Conservation (phyloP, 2,797 vertebrate species). For the Centroberyx gerrardi region DNA sequence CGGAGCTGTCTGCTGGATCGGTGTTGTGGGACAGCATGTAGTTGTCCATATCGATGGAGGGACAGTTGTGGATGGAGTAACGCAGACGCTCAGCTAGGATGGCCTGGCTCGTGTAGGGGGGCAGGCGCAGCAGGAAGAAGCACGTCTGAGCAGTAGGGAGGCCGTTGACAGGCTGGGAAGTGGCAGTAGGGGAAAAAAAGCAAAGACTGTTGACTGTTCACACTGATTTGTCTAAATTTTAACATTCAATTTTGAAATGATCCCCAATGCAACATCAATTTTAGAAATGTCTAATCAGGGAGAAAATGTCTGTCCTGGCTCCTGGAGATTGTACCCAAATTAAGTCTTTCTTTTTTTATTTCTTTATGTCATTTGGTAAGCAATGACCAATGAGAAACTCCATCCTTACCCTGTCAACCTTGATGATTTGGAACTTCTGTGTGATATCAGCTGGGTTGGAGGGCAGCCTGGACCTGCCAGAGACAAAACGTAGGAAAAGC, state of each 20-base stretch:
- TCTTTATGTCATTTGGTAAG: no score
- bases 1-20: constrained; percentile 85
- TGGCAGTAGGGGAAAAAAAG: no score
- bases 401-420: constrained; percentile 88
- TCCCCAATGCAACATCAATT: no score
- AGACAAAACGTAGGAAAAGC: constrained; percentile 89
- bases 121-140: constrained; percentile 89
- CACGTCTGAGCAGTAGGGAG: constrained; percentile 91
- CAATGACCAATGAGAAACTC: no score
- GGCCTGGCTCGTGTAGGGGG: constrained; percentile 88
- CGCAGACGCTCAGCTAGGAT: constrained; percentile 87
- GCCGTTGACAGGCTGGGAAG: constrained; percentile 85
- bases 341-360: no score
- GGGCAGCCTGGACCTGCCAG: constrained; percentile 87
- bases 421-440: constrained; percentile 90
- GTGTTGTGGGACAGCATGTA: constrained; percentile 91
- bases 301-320: no score
- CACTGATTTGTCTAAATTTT: no score
- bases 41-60: constrained; percentile 91
- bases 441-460: constrained; percentile 88
- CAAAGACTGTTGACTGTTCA: no score
- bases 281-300: not conserved
- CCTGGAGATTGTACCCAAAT: no score
- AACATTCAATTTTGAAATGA: no score
- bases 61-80: constrained; percentile 91